Percentiles rank a stretch among this genome's conserved stretches.
Conservation (phyloP, 2,797 vertebrate genomes). For the Rhinoraja longicauda region DNA sequence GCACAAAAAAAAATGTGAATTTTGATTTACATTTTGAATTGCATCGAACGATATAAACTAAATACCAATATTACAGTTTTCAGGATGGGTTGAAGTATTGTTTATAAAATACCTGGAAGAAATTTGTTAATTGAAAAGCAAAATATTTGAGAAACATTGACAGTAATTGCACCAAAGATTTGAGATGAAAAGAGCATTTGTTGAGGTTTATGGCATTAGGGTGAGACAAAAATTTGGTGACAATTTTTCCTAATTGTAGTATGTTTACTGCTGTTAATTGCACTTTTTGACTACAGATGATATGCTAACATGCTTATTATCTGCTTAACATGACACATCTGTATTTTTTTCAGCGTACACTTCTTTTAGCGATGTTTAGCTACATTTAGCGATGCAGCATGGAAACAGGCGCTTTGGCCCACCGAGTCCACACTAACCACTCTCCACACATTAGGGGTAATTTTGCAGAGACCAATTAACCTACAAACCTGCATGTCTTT, state of each 20-base stretch:
- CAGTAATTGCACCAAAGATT: background rate
- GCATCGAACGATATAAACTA: background rate
- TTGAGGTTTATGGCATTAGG: background rate
- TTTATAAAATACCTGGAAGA: background rate
- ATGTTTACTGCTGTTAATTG: too few relatives aligned
- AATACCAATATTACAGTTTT: background rate
- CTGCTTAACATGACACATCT: too few relatives aligned
- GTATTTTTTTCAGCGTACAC: too few relatives aligned
- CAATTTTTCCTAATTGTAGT: background rate
- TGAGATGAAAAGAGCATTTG: background rate
- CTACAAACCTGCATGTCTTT: too few relatives aligned
- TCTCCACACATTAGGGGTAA: too few relatives aligned
- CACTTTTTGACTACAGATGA: too few relatives aligned
- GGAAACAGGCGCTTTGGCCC: too few relatives aligned
- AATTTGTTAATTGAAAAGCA: background rate
- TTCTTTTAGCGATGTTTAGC: too few relatives aligned
- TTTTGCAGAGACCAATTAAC: too few relatives aligned
- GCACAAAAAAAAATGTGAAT: background rate
- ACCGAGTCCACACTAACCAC: too few relatives aligned
- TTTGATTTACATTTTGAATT: background rate
- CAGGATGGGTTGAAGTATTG: background rate
- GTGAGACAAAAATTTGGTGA: background rate
- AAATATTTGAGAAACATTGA: background rate
- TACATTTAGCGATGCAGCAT: too few relatives aligned
- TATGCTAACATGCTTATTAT: too few relatives aligned